Percentiles rank a stretch among this genome's conserved stretches.
These are phyloP conservation scores for Ashinkailepas kermadecensis DNA, from an alignment of 2,888 invertebrate species.

Conservation along the genomic window DNA sequence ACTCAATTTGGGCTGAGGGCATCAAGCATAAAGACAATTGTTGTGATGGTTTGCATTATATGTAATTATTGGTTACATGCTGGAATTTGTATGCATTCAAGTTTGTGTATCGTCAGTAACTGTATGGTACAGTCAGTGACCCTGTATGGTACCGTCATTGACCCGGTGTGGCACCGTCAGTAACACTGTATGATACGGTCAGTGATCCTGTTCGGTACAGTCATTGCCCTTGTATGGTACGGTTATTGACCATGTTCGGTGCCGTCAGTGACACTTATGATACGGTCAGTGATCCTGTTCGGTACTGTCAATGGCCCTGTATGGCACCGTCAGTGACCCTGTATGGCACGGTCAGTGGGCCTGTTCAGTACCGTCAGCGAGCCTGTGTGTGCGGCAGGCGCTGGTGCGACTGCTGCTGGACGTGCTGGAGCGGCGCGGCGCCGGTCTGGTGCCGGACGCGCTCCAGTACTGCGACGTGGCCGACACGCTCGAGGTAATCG, in stretches of 20 bases:
- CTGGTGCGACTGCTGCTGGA: slow-evolving; percentile 70
- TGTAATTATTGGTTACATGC: too few species aligned
- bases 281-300: not conserved
- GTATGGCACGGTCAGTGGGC: not conserved
- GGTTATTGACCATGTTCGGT: not conserved
- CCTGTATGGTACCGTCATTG: not conserved
- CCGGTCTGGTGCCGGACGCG: slow-evolving; percentile 36
- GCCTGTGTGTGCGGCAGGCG: slow-evolving; percentile 39
- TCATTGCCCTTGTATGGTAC: too few species aligned
- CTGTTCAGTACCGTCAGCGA: slow-evolving; percentile 1
- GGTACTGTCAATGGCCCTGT: too few species aligned
- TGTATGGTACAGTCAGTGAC: not conserved
- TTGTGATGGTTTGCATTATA: too few species aligned
- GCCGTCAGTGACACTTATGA: not conserved
- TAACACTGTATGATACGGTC: too few species aligned
- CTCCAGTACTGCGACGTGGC: slow-evolving; percentile 60
- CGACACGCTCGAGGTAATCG: slow-evolving; percentile 59
- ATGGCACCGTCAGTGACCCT: too few species aligned
- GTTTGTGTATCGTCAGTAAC: too few species aligned
- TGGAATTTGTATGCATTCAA: too few species aligned
- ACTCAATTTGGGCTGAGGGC: too few species aligned
- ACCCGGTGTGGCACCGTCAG: too few species aligned
- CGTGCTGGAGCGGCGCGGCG: slow-evolving; percentile 41
- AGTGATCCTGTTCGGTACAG: too few species aligned
- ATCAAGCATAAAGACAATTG: too few species aligned